Evolutionary conservation across 2,888 invertebrate species (phyloP).

Genomic region (Anthrax anthrax): DNA sequence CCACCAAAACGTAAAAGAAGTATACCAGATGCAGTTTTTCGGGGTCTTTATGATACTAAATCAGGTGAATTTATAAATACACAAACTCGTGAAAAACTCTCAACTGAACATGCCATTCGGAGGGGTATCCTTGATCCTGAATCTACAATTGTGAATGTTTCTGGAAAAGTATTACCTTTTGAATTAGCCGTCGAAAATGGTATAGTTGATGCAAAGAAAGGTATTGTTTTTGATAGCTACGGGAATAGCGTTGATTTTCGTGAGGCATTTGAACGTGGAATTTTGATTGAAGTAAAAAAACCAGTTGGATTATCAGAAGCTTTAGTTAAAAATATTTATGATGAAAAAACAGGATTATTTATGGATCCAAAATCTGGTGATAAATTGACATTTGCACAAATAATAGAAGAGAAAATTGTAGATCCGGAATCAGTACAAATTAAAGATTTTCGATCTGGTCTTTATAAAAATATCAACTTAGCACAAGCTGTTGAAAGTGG

Average conservation of each 20-base stretch:
- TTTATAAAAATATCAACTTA: constrained; percentile 64
- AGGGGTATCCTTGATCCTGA: constrained; percentile 72
- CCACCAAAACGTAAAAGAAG: constrained; percentile 72
- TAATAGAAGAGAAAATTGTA: constrained; percentile 64
- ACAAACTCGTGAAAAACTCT: constrained; percentile 61
- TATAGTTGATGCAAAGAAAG: constrained; percentile 59
- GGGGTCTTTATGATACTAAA: constrained; percentile 76
- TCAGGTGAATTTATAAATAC: constrained; percentile 72
- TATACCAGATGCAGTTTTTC: constrained; percentile 77
- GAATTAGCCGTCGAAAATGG: constrained; percentile 66
- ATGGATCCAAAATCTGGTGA: constrained; percentile 68
- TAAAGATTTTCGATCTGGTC: constrained; percentile 59
- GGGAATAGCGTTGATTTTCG: constrained; percentile 58
- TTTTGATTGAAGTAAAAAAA: constrained; percentile 65
- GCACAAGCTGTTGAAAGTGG: constrained; percentile 62
- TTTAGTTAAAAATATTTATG: constrained; percentile 64
- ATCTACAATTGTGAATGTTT: constrained; percentile 71
- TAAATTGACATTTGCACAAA: constrained; percentile 65
- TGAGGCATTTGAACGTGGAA: constrained; percentile 72
- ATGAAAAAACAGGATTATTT: constrained; percentile 64
- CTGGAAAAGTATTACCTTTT: constrained; percentile 68
- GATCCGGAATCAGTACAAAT: constrained; percentile 74
- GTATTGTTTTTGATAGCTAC: constrained; percentile 48
- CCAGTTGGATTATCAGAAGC: constrained; percentile 73
- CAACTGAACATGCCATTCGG: constrained; percentile 69